Evolutionary conservation across 2,113 vertebrate genomes (phyloP), one percentile per base, ranked within the genome.

Genomic region (Stegastes partitus): DNA sequence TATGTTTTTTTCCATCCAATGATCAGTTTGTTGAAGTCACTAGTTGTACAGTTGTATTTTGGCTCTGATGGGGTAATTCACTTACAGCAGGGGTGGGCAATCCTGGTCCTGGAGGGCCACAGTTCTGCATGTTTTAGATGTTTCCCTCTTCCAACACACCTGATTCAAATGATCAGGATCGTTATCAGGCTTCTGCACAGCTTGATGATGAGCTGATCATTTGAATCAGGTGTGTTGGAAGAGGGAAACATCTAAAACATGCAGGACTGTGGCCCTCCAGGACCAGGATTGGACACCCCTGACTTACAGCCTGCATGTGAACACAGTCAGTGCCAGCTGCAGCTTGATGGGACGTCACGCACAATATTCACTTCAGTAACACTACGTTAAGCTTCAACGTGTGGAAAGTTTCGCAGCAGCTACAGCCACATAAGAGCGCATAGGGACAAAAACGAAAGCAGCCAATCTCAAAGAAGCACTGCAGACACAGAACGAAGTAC

Each of bases 401-500:
- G 45, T 58, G 63, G 39, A 63, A 28, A 37, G 10, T 57, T 76
- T 37, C 21, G 71, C 45, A 74, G 50, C 49, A 65, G 62, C 59
- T 55, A 74, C 53, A 42, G 54, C 39, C 25, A 56, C 49, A 26
- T 53, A 21, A 71, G 65, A 53, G 44, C 53, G 4, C 28, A 55
- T 4, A 0, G 25, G 19, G 11, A 79, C 68, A 50, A 64, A 58
- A 69, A 83, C 12, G 64, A 55, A 81, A 64, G 68, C 25, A 49
- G 50, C 26, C 54, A 82, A 70, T 39, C 45, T 63, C 21, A 42
- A 73, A 23, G 64, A 77, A 78, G 70, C 59, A 37, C 56, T 39
- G 49, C 61, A 81, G 75, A 86, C 73, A 62, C 49, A 56, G 16
- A 64, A 79, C 51, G 66, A 59, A 53, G 85, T 88, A 85, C 81